Evolutionary conservation across 2,113 vertebrate genomes (phyloP).

Genomic region (Oryzias woworae): DNA sequence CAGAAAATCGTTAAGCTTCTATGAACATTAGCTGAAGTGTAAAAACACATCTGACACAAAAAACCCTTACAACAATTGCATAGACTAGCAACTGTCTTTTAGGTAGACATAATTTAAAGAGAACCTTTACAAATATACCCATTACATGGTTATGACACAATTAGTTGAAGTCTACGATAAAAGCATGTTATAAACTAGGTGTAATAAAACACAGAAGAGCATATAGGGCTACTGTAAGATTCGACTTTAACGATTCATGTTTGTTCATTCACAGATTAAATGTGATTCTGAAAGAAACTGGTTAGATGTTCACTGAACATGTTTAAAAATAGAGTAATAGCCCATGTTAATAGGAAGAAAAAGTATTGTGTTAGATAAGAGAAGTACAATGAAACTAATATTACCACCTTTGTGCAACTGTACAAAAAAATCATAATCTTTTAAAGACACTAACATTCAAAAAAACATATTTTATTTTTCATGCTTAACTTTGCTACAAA

Average conservation of each 20-base stretch:
- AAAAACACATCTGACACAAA: constrained; percentile 42
- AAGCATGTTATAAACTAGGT: constrained; percentile 10
- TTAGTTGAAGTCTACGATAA: constrained; percentile 4
- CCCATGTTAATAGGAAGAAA: background rate
- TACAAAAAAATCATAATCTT: no score
- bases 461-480: no score
- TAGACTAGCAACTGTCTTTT: constrained; percentile 44
- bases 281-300: constrained; percentile 3
- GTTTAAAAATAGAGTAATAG: background rate
- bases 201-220: constrained; percentile 14
- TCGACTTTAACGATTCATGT: constrained; percentile 27
- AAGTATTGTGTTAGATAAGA: background rate
- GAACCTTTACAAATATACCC: constrained; percentile 38
- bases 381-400: background rate
- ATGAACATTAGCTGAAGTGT: constrained; percentile 30
- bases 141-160: constrained; percentile 15
- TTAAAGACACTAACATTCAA: no score
- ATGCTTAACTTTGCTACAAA: no score
- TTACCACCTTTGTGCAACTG: no score
- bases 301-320: constrained; percentile 8
- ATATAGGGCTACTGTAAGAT: background rate
- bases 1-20: constrained; percentile 31
- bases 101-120: constrained; percentile 32
- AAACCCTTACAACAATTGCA: constrained; percentile 55
- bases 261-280: background rate